Evolutionary conservation across 2,113 vertebrate genomes (phyloP).

Genomic region (Brachirus orientalis): DNA sequence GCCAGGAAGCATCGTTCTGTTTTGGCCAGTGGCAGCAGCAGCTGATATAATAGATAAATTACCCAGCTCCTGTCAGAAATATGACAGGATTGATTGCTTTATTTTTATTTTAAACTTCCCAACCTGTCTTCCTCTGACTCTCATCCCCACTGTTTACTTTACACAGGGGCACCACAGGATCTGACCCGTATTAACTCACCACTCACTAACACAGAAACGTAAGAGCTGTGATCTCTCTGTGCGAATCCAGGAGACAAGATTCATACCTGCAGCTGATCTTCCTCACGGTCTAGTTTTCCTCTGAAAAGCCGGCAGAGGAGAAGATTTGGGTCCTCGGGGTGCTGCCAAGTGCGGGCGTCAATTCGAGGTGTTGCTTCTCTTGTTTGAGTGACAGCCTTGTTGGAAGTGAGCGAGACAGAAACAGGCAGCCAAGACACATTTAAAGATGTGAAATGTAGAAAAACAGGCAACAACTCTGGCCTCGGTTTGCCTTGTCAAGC

Average conservation of each 20-base stretch:
- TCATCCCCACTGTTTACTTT: conserved; percentile 2
- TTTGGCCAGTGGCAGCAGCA: conserved; percentile 12
- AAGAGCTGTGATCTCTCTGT: conserved; percentile 1
- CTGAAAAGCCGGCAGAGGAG: conserved; percentile 44
- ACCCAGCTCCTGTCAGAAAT: conserved; percentile 37
- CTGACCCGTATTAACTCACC: conserved; percentile 11
- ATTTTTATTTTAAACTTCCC: too few species aligned
- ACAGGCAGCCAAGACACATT: conserved; percentile 24
- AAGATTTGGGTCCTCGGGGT: conserved; percentile 24
- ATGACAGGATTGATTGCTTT: conserved; percentile 16
- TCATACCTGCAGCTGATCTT: conserved; percentile 29
- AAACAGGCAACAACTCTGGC: conserved; percentile 24
- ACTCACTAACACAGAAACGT: conserved; percentile 13
- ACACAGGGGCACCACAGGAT: background rate
- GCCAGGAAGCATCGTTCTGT: conserved; percentile 27
- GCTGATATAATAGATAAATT: conserved; percentile 33
- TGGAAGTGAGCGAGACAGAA: conserved; percentile 30
- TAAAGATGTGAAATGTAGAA: conserved; percentile 28
- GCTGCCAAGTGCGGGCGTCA: conserved; percentile 64
- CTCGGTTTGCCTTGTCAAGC: conserved; percentile 27
- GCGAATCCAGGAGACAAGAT: background rate
- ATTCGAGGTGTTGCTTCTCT: conserved; percentile 62
- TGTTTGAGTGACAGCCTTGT: conserved; percentile 62
- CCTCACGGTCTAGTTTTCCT: conserved; percentile 34
- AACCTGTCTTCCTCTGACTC: conserved; percentile 33